Evolutionary conservation across 1,140 invertebrate species (phyloP).

Genomic region (Vollenhovia emeryi): DNA sequence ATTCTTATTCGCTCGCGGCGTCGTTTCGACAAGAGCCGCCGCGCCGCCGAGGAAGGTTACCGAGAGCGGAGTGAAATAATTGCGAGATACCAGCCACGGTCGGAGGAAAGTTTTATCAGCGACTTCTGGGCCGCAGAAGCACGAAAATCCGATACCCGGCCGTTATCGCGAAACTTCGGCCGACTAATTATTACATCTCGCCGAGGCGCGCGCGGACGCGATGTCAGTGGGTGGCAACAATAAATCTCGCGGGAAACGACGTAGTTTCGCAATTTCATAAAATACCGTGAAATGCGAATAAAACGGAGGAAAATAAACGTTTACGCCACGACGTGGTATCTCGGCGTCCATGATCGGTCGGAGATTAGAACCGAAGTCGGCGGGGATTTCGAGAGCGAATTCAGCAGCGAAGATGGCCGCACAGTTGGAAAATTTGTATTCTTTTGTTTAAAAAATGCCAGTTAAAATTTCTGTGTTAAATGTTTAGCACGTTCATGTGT

Average conservation of each 20-base stretch:
- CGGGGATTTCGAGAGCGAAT: neutral
- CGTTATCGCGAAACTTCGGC: constrained; percentile 56
- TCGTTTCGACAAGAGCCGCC: constrained; percentile 19
- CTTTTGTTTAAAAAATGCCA: too few relatives aligned
- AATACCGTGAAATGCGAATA: constrained; percentile 32
- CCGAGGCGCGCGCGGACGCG: constrained; percentile 9
- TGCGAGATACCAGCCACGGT: constrained; percentile 44
- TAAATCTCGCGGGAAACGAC: constrained; percentile 36
- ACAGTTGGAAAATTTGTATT: too few relatives aligned
- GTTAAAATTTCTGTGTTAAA: too few relatives aligned
- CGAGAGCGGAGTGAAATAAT: constrained; percentile 44
- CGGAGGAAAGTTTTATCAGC: constrained; percentile 56
- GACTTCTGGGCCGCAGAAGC: constrained; percentile 52
- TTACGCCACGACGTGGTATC: neutral
- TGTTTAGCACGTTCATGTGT: too few relatives aligned
- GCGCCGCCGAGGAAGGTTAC: neutral
- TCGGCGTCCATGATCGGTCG: neutral
- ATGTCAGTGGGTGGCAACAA: constrained; percentile 5
- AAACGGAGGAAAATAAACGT: constrained; percentile 26
- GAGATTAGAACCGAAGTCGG: neutral
- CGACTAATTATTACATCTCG: constrained; percentile 60
- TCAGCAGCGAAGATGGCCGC: neutral
- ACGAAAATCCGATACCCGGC: constrained; percentile 54
- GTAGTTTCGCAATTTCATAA: constrained; percentile 27
- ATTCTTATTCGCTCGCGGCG: constrained; percentile 42